Evolutionary conservation across 2,113 vertebrate genomes (phyloP), one percentile per base, ranked within the genome.

Genomic region (Oxygymnocypris stewartii): DNA sequence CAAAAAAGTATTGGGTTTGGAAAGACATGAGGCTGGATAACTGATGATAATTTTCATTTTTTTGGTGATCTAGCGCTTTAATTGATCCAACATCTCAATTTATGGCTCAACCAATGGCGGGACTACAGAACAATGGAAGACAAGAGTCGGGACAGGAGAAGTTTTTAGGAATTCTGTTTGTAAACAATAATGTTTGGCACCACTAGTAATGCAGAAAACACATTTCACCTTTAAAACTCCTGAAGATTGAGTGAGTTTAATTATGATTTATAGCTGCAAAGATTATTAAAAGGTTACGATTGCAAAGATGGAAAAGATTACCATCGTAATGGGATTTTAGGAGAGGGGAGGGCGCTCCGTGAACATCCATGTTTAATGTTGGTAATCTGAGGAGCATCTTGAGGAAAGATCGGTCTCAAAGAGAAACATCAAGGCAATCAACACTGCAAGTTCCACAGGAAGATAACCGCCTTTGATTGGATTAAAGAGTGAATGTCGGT

Each of bases 401-500:
- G 4, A 37, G 47, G 28, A 85, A 79, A 54, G n/a, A 23, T 31
- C 6, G 5, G 10, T 47, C 79, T 67, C 51, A 14, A 14, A 63
- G 31, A 57, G 11, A 14, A 35, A 79, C 51, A 40, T 63, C 25
- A 80, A 40, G 13, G 31, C 51, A 80, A 86, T 74, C 76, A 80
- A 86, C 44, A 77, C 40, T 18, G 49, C 9, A 67, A 44, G 51
- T 40, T 84, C 74, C 31, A 37, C 10, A 31, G 47, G 18, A 54
- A 37, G 77, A 86, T 77, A 11, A 49, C 61, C 11, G 28, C 1
- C n/a, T 80, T 61, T 59, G 82, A 82, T 63, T 71, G 59, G 42
- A 87, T 73, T 82, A 85, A 88, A 87, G 78, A 88, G 71, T 65
- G 88, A 91, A 91, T 90, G 90, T 92, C 90, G 88, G 80, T 78